Conservation (phyloP, 2,888 invertebrate species). For the Petrophora chlorosata region DNA sequence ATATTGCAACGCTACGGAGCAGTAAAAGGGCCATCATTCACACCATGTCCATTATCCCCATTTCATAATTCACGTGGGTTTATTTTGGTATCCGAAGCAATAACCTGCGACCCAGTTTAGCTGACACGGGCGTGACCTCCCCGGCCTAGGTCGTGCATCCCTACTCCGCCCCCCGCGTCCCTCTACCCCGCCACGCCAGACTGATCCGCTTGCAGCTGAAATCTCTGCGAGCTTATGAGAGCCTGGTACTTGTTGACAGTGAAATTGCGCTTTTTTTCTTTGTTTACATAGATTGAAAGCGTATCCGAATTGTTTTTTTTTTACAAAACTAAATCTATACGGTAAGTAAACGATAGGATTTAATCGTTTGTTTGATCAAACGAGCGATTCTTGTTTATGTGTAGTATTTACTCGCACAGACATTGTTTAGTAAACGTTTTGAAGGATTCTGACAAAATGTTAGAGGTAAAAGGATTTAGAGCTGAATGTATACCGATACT, state of each 20-base stretch:
- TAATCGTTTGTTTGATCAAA: too few relatives aligned
- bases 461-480: too few relatives aligned
- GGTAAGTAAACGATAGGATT: too few relatives aligned
- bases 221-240: conserved; percentile 31
- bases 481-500: too few relatives aligned
- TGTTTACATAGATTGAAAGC: too few relatives aligned
- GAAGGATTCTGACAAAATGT: too few relatives aligned
- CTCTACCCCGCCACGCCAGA: conserved; percentile 25
- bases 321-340: too few relatives aligned
- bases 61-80: conserved; percentile 47
- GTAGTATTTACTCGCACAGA: too few relatives aligned
- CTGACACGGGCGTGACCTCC: conserved; percentile 70
- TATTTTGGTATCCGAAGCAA: conserved; percentile 67
- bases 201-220: conserved; percentile 39
- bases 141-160: conserved; percentile 65
- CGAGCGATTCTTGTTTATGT: too few relatives aligned
- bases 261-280: conserved; percentile 4
- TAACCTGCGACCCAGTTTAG: conserved; percentile 74
- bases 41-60: conserved; percentile 7
- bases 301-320: too few relatives aligned
- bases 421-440: too few relatives aligned
- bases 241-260: conserved; percentile 17
- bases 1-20: not conserved
- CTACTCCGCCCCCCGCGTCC: conserved; percentile 23
- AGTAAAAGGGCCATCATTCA: not conserved